phyloP scores from a whole-genome alignment of 2,113 vertebrate species.

The Pomatorhinus ruficollis region DNA sequence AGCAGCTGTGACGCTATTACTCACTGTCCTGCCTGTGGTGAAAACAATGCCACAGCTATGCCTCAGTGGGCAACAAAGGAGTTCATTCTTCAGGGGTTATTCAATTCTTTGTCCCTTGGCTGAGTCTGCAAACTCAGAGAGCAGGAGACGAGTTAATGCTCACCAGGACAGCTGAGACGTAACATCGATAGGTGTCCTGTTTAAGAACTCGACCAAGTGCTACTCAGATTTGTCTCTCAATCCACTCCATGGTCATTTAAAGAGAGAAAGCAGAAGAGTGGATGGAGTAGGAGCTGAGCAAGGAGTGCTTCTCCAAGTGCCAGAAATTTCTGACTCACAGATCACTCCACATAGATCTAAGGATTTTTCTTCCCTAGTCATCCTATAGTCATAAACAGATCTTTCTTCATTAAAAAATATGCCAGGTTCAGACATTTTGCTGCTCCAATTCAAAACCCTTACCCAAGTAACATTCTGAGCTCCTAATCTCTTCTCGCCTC shows the following conservation, averaged over 20 bases:
- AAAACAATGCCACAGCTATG: constrained; percentile 61
- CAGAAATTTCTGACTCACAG: neutral
- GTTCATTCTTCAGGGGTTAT: constrained; percentile 40
- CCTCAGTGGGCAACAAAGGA: constrained; percentile 47
- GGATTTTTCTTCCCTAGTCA: neutral
- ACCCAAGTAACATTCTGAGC: neutral
- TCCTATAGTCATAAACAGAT: neutral
- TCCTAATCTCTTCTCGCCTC: neutral
- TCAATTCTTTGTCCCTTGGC: constrained; percentile 8
- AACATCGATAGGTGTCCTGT: neutral
- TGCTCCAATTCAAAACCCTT: neutral
- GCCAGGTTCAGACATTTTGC: neutral
- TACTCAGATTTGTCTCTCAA: neutral
- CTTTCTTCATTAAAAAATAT: neutral
- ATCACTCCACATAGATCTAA: neutral
- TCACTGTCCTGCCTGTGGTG: constrained; percentile 25
- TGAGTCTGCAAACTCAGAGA: constrained; percentile 8
- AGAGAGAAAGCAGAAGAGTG: neutral
- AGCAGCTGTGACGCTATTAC: constrained; percentile 27
- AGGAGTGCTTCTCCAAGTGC: neutral
- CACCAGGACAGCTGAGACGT: neutral
- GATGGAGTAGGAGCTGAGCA: neutral
- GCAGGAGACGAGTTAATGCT: neutral
- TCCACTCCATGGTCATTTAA: neutral
- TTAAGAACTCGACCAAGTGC: neutral